A percentile compares a stretch with the other conserved stretches of the same genome.
These are phyloP conservation scores for Mya arenaria DNA, from an alignment of 1,140 invertebrate genomes.

Conservation along the genomic window DNA sequence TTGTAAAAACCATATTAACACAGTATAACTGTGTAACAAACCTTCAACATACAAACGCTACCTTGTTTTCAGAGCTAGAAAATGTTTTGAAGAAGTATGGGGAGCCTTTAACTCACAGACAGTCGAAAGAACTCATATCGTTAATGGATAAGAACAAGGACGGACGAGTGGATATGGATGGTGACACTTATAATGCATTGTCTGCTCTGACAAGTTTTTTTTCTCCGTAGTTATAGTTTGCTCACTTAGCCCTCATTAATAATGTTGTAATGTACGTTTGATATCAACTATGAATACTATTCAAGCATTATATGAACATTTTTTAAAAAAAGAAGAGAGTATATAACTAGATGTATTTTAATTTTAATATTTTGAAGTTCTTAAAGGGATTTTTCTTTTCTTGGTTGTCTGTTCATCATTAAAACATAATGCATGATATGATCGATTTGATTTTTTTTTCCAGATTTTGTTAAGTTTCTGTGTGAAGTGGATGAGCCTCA, in stretches of 20 bases:
- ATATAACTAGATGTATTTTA: not conserved
- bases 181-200: not conserved
- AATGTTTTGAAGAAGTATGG: conserved; percentile 45
- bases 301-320: not conserved
- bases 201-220: not conserved
- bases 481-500: conserved; percentile 45
- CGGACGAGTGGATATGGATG: conserved; percentile 39
- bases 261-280: no score
- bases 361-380: not conserved
- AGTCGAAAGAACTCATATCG: conserved; percentile 41
- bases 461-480: conserved; percentile 49
- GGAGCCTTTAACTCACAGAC: conserved; percentile 29
- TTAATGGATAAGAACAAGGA: conserved; percentile 46
- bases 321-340: no score
- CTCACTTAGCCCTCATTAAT: no score
- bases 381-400: no score
- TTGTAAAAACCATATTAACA: no score
- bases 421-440: not conserved
- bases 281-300: no score
- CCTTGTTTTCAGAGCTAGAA: conserved; percentile 45
- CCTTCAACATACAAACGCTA: no score
- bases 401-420: no score
- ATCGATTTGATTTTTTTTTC: no score
- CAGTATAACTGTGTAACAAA: no score
- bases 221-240: no score